These are phyloP conservation scores for Penaeus japonicus DNA, from an alignment of 1,140 invertebrate species.

Conservation along the genomic window DNA sequence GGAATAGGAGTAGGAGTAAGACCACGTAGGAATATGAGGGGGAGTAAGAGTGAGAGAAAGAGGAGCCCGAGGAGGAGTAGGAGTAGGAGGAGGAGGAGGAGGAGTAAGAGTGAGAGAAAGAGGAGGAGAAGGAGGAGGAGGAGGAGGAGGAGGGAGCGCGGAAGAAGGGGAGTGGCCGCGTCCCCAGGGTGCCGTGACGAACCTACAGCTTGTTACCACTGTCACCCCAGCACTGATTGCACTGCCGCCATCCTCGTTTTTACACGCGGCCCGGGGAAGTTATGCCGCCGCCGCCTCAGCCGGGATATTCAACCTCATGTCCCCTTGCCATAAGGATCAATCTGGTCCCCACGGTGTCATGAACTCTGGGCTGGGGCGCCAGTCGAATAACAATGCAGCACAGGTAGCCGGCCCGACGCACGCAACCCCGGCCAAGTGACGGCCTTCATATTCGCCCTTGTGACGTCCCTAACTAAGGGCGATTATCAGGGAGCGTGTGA, in stretches of 20 bases:
- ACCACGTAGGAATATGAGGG: background rate
- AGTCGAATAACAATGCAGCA: conserved; percentile 53
- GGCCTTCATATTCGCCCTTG: background rate
- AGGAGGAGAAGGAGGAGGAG: background rate
- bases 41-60: background rate
- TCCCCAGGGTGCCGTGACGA: conserved; percentile 44
- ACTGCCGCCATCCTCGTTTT: conserved; percentile 39
- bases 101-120: background rate
- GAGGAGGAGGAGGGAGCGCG: background rate
- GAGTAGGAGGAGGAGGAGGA: background rate
- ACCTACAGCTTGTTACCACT: conserved; percentile 53
- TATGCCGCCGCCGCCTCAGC: background rate
- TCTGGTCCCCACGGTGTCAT: background rate
- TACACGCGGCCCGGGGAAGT: conserved; percentile 26
- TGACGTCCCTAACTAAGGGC: background rate
- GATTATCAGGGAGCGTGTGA: background rate
- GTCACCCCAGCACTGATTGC: conserved; percentile 53
- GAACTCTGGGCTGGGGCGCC: conserved; percentile 27
- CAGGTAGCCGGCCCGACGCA: conserved; percentile 15
- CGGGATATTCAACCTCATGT: conserved; percentile 6
- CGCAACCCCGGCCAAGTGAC: conserved; percentile 1
- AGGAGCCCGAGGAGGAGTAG: background rate
- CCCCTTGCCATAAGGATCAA: background rate
- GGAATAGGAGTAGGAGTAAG: background rate
- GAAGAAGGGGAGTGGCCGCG: background rate